Base-by-base conservation (phyloP, 2,888 invertebrate genomes). In the Nezara viridula region DNA sequence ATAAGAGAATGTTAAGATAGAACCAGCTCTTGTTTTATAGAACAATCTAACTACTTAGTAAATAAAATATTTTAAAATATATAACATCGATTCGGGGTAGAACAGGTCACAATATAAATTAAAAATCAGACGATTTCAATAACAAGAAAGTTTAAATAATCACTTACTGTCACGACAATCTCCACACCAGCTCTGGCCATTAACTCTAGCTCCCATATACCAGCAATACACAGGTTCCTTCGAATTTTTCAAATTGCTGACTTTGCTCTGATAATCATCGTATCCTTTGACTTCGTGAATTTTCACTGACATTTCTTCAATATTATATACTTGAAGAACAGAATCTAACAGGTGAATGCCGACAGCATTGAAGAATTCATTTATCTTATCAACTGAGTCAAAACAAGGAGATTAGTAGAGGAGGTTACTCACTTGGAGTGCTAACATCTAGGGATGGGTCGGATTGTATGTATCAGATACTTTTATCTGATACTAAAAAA, bases 171-270 rank as follows among this genome's bases (percentile, higher is more conserved):
- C 94, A 24, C 96, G 96, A 93, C 98, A 98, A 92, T 98, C 98
- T 0, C 96, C 95, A 92, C 98, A 98, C 98, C 98, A 98, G 92
- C 97, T 98, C 89, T 94, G 93, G 0, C 97, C 97, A 91, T 94
- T 93, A 0, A 94, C 92, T 92, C 95, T 95, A 66, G 94, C 93
- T 37, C 96, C 97, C 91, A 94, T 94, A 92, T 96, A 97, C 91
- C 95, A 94, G 96, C 93, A 91, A 95, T 92, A 66, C 94, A 92
- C 37, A 92, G 91, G 77, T 93, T 92, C 12, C 93, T 93, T 44
- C 93, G 92, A 0, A 5, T 92, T 90, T 89, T 94, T 93, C 85
- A 95, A 93, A 21, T 93, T 92, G 90, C 94, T 92, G 52, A 95
- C 93, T 91, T 94, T 95, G 91, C 94, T 93, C 1, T 93, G 92